Base-by-base conservation (phyloP, 1,140 invertebrate species). In the Antheraea pernyi region DNA sequence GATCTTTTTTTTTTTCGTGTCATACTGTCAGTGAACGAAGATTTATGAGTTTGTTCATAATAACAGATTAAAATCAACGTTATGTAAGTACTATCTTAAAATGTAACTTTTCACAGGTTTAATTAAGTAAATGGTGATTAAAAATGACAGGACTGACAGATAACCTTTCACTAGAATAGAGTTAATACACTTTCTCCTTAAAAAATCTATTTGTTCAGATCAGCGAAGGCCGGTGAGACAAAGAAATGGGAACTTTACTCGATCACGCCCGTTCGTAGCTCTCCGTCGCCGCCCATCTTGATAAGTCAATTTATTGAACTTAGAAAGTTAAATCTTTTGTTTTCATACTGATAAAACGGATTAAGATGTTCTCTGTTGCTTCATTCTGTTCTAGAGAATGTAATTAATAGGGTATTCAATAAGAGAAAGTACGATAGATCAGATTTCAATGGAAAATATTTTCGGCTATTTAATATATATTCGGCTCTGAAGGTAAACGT, bases 141-240 rank as follows among this genome's bases (percentile, higher is more conserved):
- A 9, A 61, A 30, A 61, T 30, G 19, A 61, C 19, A 13, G 46
- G 59, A 61, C 60, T 10, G 60, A 61, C 22, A 22, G 7, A 30
- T 58, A 65, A 75, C 71, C 81, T 86, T 80, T 83, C 79, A 80
- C 82, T 78, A 67, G 62, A 64, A 72, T 61, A 30, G 73, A 69
- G 7, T 53, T 53, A 75, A 66, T 75, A 79, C 71, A 76, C 76
- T 86, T 80, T 81, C 78, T 73, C 77, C 71, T 67, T 75, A 72
- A 84, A 78, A 83, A 86, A 83, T 82, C 77, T 79, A 86, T 84
- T 81, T 79, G 76, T 79, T 74, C 61, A 69, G 72, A 77, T 78
- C 73, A 63, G 59, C 68, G 69, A 70, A 64, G 79, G 78, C 77
- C 72, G 59, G 42, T 70, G 69, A 74, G 66, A 81, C 79, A 81